A percentile compares a stretch with the other conserved stretches of the same genome.
Conservation (phyloP, 2,113 vertebrate genomes). For the Centropristis striata region DNA sequence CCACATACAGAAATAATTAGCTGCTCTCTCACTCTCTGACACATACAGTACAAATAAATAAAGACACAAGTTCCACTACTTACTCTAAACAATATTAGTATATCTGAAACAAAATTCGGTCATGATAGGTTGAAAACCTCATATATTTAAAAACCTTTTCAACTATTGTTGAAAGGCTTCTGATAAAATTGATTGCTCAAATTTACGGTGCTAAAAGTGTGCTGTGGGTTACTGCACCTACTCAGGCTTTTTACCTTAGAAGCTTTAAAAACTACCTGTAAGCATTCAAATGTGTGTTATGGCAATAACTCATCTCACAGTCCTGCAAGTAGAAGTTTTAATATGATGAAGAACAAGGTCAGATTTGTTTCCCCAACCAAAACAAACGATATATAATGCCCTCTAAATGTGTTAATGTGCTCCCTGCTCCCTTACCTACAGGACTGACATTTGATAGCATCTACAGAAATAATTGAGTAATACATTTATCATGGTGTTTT, state of each 20-base stretch:
- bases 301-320: neutral
- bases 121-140: neutral
- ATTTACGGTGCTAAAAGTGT: neutral
- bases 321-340: neutral
- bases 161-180: conserved; percentile 3
- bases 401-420: conserved; percentile 17
- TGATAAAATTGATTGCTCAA: neutral
- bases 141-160: neutral
- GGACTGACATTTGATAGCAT: conserved; percentile 8
- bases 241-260: neutral
- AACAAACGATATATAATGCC: conserved; percentile 13
- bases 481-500: neutral
- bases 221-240: neutral
- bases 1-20: conserved; percentile 39
- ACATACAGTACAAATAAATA: conserved; percentile 41
- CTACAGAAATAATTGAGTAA: conserved; percentile 4
- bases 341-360: neutral
- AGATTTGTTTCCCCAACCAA: neutral
- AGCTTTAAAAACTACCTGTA: conserved; percentile 9
- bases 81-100: conserved; percentile 29
- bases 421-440: neutral
- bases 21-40: conserved; percentile 34
- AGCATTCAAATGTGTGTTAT: neutral
- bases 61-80: conserved; percentile 22
- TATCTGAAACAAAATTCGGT: conserved; percentile 7